phyloP scores from a whole-genome alignment of 2,797 vertebrate species.

The Microctenopoma stevenorrisi region DNA sequence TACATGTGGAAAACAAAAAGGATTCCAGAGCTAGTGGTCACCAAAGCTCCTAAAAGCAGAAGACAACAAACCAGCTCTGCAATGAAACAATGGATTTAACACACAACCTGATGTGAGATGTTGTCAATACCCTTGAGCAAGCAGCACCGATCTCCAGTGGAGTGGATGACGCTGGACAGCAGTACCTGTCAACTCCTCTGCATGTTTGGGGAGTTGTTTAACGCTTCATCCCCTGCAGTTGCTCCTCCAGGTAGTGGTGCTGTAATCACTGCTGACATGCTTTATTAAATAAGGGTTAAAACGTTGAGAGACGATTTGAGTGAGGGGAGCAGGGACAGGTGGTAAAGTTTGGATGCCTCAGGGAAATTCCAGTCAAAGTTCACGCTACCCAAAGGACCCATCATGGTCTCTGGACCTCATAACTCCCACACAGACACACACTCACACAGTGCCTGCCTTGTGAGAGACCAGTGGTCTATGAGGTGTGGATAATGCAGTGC shows the following conservation, averaged over 20 bases:
- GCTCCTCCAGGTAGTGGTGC: constrained; percentile 5
- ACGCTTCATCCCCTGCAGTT: constrained; percentile 22
- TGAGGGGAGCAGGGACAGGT: constrained; percentile 45
- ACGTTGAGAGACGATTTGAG: constrained; percentile 21
- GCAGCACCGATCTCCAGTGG: constrained; percentile 13
- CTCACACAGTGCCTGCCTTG: background rate
- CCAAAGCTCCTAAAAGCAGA: background rate
- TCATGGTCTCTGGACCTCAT: constrained; percentile 27
- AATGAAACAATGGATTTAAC: background rate
- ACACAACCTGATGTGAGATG: background rate
- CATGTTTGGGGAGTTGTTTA: constrained; percentile 17
- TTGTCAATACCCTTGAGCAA: constrained; percentile 22
- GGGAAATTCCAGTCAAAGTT: constrained; percentile 72
- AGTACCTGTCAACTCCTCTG: constrained; percentile 18
- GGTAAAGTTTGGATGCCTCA: constrained; percentile 47
- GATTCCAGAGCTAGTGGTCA: background rate
- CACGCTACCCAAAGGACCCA: constrained; percentile 25
- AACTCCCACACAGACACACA: too few species aligned
- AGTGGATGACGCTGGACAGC: constrained; percentile 33
- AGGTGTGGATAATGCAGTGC: constrained; percentile 17
- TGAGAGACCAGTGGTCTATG: background rate
- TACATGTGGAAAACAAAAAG: too few species aligned
- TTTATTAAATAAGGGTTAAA: constrained; percentile 52
- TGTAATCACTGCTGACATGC: constrained; percentile 8
- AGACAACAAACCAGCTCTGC: background rate